Percentiles rank a stretch among this genome's conserved stretches.
Conservation (phyloP, 2,888 invertebrate genomes). For the Mayetiola destructor region DNA sequence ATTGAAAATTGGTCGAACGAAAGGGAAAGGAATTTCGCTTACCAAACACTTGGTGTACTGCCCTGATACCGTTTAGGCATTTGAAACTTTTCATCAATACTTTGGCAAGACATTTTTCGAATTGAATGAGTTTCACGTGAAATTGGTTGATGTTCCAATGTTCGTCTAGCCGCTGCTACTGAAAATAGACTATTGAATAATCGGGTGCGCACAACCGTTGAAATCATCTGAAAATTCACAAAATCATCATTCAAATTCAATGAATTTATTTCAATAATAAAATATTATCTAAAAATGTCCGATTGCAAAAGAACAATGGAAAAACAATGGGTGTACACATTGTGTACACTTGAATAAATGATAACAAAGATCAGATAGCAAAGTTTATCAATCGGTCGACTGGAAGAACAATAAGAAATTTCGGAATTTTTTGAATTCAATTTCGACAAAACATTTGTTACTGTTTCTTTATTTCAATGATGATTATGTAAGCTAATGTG, state of each 20-base stretch:
- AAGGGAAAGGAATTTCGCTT: slow-evolving; percentile 14
- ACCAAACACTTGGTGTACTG: slow-evolving; percentile 33
- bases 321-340: too few species aligned
- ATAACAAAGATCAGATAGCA: too few species aligned
- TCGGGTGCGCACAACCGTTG: neutral
- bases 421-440: neutral
- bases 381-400: too few species aligned
- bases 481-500: too few species aligned
- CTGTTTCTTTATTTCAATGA: neutral
- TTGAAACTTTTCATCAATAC: slow-evolving; percentile 25
- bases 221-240: slow-evolving; percentile 9
- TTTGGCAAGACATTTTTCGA: slow-evolving; percentile 8
- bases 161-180: neutral
- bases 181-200: neutral
- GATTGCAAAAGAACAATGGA: too few species aligned
- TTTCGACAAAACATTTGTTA: neutral
- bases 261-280: too few species aligned
- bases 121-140: neutral
- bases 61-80: slow-evolving; percentile 32
- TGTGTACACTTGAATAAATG: too few species aligned
- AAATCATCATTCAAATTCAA: neutral
- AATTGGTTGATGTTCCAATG: neutral
- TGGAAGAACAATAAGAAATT: too few species aligned
- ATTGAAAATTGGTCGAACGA: neutral
- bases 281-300: too few species aligned